Conservation (phyloP, 2,113 vertebrate genomes). For the Phylloscopus whistleri region DNA sequence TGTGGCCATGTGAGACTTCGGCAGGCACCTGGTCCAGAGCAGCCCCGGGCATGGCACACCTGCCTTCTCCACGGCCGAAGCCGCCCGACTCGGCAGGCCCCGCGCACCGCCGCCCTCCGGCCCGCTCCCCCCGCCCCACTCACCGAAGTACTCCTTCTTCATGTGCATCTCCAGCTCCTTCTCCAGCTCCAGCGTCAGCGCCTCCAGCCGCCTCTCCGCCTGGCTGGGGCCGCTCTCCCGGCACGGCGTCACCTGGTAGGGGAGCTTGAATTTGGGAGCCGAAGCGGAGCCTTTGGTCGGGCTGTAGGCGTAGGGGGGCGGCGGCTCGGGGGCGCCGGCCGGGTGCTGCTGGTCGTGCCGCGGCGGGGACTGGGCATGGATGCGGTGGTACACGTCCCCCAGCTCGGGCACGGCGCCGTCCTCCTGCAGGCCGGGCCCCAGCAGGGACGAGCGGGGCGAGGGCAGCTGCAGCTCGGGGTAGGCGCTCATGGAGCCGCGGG, state of each 20-base stretch:
- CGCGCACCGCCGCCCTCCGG: not conserved
- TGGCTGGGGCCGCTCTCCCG: slow-evolving; percentile 89
- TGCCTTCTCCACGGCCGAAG: not conserved
- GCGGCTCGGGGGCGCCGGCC: slow-evolving; percentile 29
- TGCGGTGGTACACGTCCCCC: slow-evolving; percentile 71
- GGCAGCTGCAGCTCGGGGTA: slow-evolving; percentile 84
- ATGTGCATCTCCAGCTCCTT: slow-evolving; percentile 95
- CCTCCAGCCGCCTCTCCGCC: slow-evolving; percentile 90
- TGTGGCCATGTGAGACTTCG: fast-evolving
- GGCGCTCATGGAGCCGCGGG: slow-evolving; percentile 86
- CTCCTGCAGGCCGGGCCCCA: slow-evolving; percentile 76
- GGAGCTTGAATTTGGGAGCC: slow-evolving; percentile 82
- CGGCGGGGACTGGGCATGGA: slow-evolving; percentile 75
- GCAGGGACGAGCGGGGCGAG: slow-evolving; percentile 81
- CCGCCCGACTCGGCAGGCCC: not conserved
- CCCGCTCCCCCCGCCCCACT: slow-evolving; percentile 45
- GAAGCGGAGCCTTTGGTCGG: slow-evolving; percentile 70
- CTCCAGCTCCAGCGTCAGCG: slow-evolving; percentile 93
- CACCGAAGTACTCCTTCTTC: slow-evolving; percentile 97
- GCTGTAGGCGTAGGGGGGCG: slow-evolving; percentile 67
- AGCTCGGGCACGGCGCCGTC: slow-evolving; percentile 74
- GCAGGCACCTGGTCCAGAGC: not conserved
- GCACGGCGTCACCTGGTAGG: slow-evolving; percentile 86
- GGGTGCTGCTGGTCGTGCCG: slow-evolving; percentile 68
- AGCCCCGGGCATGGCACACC: not conserved